Base-by-base conservation (phyloP, 2,113 vertebrate species). In the Bungarus multicinctus region DNA sequence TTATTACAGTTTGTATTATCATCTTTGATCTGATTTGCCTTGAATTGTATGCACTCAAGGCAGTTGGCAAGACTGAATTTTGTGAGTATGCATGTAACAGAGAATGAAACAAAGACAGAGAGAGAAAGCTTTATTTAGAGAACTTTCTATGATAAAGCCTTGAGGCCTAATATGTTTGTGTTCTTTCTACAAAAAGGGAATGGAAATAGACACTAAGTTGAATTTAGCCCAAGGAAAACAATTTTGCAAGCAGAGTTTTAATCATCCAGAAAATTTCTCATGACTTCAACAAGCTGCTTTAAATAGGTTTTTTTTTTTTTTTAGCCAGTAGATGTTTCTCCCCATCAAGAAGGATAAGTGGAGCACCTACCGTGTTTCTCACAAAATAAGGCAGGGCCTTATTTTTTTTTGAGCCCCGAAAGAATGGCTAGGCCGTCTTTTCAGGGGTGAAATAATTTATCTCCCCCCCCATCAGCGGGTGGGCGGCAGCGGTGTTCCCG, bases 161-260 rank as follows among this genome's bases (percentile, higher is more conserved):
- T 43, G n/a, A 90, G 89, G 92, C 74, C 55, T 90, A 47, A 87
- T 86, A 89, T 58, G 23, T 85, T 90, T 89, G 93, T 53, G 91
- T 94, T 81, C 94, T 95, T 94, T 30, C 93, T 94, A 94, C 93
- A 94, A 95, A 96, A 95, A 16, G 94, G 91, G 94, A 96, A 93
- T 94, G 30, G 88, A 96, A 91, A 91, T 95, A 94, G 93, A 96
- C 90, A 96, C 91, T 81, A 93, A 95, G 85, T 30, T 94, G 95
- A 96, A 93, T 43, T 85, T 89, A 52, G 91, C 96, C 95, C 96
- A 97, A 97, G 93, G 85, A 95, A 97, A 97, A 97, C 91, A 96
- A 91, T 94, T 95, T 90, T 95, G 87, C 53, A 22, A 95, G 94
- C 74, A 2, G 88, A 54, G 90, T 95, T 95, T 90, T 85, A 95